phyloP scores from a whole-genome alignment of 2,113 vertebrate species.

The Calidris pugnax region DNA sequence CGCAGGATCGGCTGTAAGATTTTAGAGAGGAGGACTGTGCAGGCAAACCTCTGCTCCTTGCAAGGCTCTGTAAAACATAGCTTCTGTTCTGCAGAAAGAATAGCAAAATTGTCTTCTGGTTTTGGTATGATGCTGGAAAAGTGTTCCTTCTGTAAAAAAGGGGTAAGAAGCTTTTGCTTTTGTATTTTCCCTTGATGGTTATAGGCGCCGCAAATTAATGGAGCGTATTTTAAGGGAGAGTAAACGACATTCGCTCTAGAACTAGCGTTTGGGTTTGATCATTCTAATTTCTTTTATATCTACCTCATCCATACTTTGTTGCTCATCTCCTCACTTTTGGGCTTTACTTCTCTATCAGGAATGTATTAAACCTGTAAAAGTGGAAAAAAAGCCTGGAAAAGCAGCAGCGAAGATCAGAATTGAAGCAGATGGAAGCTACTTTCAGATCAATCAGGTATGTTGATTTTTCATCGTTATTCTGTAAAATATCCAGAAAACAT shows the following conservation, averaged over 20 bases:
- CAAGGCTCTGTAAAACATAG: not conserved
- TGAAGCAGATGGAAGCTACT: conserved; percentile 91
- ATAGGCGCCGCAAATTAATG: not conserved
- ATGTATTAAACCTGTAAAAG: conserved; percentile 90
- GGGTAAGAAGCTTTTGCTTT: not conserved
- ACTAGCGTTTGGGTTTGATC: not conserved
- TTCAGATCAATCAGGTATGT: conserved; percentile 86
- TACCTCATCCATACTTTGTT: not conserved
- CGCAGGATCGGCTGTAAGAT: not conserved
- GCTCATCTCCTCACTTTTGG: not conserved
- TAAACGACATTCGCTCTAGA: rapidly evolving
- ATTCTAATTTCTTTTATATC: not conserved
- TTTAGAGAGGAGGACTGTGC: not conserved
- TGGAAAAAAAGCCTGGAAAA: conserved; percentile 84
- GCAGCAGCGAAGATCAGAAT: conserved; percentile 89
- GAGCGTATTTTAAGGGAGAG: not conserved
- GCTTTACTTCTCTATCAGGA: conserved; percentile 74
- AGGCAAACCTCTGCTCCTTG: not conserved
- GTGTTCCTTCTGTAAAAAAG: not conserved
- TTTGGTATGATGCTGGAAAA: not conserved
- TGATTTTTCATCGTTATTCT: not conserved
- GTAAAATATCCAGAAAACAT: not conserved
- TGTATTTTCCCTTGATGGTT: rapidly evolving
- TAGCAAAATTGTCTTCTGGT: not conserved
- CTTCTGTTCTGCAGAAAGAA: not conserved